A percentile compares a stretch with the other conserved stretches of the same genome.
These are phyloP conservation scores for Ectemnius cavifrons DNA, from an alignment of 2,888 invertebrate species.

Conservation along the genomic window DNA sequence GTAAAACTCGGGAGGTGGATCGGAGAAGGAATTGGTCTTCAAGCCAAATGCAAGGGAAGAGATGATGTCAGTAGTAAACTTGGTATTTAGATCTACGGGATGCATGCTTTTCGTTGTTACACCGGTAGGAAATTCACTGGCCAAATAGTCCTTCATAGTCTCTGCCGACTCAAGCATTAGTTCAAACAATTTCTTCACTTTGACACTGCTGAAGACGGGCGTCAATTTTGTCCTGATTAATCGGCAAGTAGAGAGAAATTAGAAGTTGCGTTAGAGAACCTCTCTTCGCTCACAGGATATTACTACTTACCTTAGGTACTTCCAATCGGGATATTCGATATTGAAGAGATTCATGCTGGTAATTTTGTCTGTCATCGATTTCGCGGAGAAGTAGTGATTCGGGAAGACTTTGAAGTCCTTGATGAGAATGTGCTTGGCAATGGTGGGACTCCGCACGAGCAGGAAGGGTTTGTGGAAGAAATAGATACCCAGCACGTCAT, in stretches of 20 bases:
- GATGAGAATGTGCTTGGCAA: constrained; percentile 78
- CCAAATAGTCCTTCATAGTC: constrained; percentile 56
- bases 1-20: constrained; percentile 60
- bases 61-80: constrained; percentile 67
- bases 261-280: too few species aligned
- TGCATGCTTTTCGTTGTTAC: constrained; percentile 32
- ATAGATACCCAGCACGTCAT: constrained; percentile 76
- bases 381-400: constrained; percentile 74
- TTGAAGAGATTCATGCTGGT: constrained; percentile 74
- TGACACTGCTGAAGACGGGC: constrained; percentile 80
- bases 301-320: constrained; percentile 72
- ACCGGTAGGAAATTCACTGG: constrained; percentile 23
- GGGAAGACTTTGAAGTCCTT: constrained; percentile 78
- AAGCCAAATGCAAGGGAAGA: constrained; percentile 69
- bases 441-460: constrained; percentile 76
- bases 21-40: constrained; percentile 62
- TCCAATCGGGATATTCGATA: constrained; percentile 79
- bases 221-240: constrained; percentile 75
- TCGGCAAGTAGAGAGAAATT: background rate
- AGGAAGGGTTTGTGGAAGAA: constrained; percentile 78
- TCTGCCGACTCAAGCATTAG: constrained; percentile 75
- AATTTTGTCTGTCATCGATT: constrained; percentile 69
- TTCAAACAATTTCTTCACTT: constrained; percentile 79
- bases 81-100: constrained; percentile 47
- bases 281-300: background rate